Evolutionary conservation across 2,113 vertebrate genomes (phyloP).

Genomic region (Dascyllus trimaculatus): DNA sequence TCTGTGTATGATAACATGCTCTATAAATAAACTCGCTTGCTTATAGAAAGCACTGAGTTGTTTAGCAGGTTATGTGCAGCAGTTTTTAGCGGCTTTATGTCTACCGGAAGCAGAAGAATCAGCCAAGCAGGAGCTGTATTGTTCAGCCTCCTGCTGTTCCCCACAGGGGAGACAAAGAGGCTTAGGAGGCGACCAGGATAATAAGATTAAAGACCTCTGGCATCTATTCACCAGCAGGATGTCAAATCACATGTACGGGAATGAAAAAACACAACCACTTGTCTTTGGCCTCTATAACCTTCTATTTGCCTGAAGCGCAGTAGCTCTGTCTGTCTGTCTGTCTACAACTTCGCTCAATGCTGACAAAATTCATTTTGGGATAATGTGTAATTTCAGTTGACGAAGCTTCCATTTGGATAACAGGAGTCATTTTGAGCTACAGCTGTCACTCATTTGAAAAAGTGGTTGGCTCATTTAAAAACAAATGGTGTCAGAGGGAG

Average conservation of each 20-base stretch:
- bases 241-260: constrained; percentile 47
- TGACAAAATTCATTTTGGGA: constrained; percentile 45
- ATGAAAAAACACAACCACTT: constrained; percentile 24
- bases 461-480: constrained; percentile 44
- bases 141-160: constrained; percentile 39
- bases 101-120: constrained; percentile 32
- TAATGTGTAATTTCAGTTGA: constrained; percentile 13
- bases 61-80: neutral
- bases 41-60: neutral
- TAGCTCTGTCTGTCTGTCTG: constrained; percentile 10
- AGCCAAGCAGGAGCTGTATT: constrained; percentile 29
- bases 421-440: constrained; percentile 46
- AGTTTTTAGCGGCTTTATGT: constrained; percentile 9
- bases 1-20: too few relatives aligned
- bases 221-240: constrained; percentile 45
- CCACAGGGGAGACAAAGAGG: constrained; percentile 55
- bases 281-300: constrained; percentile 16
- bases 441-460: constrained; percentile 65
- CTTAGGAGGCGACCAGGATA: constrained; percentile 64
- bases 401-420: constrained; percentile 31
- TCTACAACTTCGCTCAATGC: constrained; percentile 18
- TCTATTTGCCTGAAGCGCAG: constrained; percentile 29
- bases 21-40: too few relatives aligned
- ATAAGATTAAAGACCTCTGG: constrained; percentile 68
- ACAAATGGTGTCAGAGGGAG: constrained; percentile 51